phyloP scores from a whole-genome alignment of 1,140 invertebrate species.

The Oreohelix idahoensis region DNA sequence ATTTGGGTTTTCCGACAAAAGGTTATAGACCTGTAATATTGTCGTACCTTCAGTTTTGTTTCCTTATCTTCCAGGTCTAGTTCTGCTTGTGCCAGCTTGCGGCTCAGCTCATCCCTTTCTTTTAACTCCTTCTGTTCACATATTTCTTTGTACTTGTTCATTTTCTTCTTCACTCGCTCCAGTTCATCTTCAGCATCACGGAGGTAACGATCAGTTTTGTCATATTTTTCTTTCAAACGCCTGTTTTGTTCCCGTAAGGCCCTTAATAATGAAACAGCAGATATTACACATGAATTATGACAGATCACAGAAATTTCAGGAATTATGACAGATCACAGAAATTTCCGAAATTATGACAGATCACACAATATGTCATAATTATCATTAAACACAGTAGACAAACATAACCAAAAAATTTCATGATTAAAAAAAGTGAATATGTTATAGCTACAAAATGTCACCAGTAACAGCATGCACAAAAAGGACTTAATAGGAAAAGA shows the following conservation, averaged over 20 bases:
- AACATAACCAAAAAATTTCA: too few species aligned
- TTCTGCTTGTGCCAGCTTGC: constrained; percentile 63
- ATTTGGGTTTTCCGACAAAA: too few species aligned
- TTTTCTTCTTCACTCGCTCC: constrained; percentile 59
- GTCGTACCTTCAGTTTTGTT: constrained; percentile 59
- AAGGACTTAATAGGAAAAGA: too few species aligned
- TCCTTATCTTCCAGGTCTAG: constrained; percentile 67
- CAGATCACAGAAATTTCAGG: too few species aligned
- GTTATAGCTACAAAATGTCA: too few species aligned
- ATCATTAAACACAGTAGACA: too few species aligned
- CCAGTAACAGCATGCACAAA: too few species aligned
- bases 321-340: too few species aligned
- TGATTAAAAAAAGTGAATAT: too few species aligned
- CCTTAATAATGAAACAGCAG: constrained; percentile 30
- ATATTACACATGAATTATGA: not conserved
- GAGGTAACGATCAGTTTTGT: constrained; percentile 61
- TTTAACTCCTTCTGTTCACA: constrained; percentile 65
- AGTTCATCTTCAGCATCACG: constrained; percentile 68
- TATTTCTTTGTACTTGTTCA: constrained; percentile 68
- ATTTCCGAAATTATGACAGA: too few species aligned
- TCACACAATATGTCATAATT: too few species aligned
- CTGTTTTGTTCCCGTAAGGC: constrained; percentile 66
- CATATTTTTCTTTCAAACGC: constrained; percentile 64
- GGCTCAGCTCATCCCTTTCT: constrained; percentile 67
- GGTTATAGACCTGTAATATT: too few species aligned